These are phyloP conservation scores for Larimichthys crocea DNA, from an alignment of 2,113 vertebrate genomes.

Conservation along the genomic window DNA sequence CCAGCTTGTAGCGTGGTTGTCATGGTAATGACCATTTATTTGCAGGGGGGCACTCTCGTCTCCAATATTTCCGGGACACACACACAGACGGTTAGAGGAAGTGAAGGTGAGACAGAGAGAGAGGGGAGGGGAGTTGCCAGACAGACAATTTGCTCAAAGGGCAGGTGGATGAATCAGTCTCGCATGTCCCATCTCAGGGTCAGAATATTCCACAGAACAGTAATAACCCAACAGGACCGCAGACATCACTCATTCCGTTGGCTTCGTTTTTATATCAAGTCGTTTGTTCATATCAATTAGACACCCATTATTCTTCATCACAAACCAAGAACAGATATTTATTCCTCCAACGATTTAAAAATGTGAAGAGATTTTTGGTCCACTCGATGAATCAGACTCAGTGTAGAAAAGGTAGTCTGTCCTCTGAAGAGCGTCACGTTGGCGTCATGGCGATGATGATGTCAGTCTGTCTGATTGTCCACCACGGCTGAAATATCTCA, in stretches of 20 bases:
- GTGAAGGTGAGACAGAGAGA: slow-evolving; percentile 8
- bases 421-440: too few species aligned
- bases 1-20: slow-evolving; percentile 51
- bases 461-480: too few species aligned
- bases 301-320: not conserved
- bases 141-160: slow-evolving; percentile 42
- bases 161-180: slow-evolving; percentile 41
- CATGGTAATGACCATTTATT: slow-evolving; percentile 72
- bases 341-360: too few species aligned
- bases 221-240: not conserved
- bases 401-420: too few species aligned
- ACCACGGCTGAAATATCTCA: too few species aligned
- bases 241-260: not conserved
- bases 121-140: slow-evolving; percentile 2
- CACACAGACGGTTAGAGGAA: slow-evolving; percentile 6
- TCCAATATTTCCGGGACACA: slow-evolving; percentile 58
- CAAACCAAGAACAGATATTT: not conserved
- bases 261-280: not conserved
- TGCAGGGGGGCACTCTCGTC: slow-evolving; percentile 50
- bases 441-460: too few species aligned
- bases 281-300: not conserved
- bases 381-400: not conserved
- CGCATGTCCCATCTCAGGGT: not conserved
- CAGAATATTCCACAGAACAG: not conserved
- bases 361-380: not conserved